Base-by-base conservation (phyloP, 2,888 invertebrate genomes). In the Dendrolimus houi region DNA sequence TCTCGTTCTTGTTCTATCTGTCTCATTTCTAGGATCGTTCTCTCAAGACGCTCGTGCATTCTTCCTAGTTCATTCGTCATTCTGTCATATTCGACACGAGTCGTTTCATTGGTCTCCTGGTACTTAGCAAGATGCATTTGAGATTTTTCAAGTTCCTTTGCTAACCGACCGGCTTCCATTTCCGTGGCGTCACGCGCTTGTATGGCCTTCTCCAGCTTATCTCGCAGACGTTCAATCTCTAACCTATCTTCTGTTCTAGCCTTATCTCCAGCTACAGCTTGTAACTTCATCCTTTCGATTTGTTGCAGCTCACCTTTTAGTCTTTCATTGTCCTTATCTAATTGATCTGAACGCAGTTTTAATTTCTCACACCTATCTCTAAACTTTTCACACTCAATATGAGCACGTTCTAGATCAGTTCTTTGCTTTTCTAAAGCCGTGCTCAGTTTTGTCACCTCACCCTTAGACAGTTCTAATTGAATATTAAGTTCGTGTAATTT, bases 371-470 rank as follows among this genome's bases (percentile, higher is more conserved):
- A 94, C 63, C 96, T 92, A 72, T 97, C 97, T 68, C 96, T 93
- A 63, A 96, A 93, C 87, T 97, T 97, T 77, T 97, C 97, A 69
- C 96, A 94, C 85, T 97, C 97, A 77, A 97, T 96, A 74, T 96
- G 94, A 66, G 96, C 94, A 54, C 96, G 92, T 81, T 96, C 97
- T 70, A 96, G 91, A 71, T 97, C 96, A 63, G 92, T 89, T 53
- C 96, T 92, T 78, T 96, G 95, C 75, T 96, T 95, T 69, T 97
- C 97, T 79, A 97, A 95, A 53, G 93, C 92, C 53, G 93, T 93
- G 64, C 93, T 92, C 17, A 94, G 88, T 81, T 97, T 97, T 47
- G 93, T 92, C 13, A 95, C 94, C 80, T 97, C 97, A 56, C 94
- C 93, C 74, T 95, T 94, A 53, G 95, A 94, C 56, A 96, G 82